Evolutionary conservation across 2,797 vertebrate genomes (phyloP).

Genomic region (Arnoldichthys spilopterus): DNA sequence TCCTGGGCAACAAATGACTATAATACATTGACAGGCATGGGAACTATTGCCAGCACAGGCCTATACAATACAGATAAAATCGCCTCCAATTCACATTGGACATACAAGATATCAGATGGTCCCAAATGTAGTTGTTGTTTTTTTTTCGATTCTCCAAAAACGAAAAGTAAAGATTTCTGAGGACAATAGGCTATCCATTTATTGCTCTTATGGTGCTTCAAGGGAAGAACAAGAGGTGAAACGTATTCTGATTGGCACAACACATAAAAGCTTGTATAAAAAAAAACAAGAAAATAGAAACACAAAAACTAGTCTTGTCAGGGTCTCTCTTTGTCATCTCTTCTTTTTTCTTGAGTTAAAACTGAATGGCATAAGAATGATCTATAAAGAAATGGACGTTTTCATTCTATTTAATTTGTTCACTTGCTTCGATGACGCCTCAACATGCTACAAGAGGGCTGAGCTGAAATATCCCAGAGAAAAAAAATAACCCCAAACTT

Average conservation of each 20-base stretch:
- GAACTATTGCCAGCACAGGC: slow-evolving; percentile 96
- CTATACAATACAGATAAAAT: slow-evolving; percentile 97
- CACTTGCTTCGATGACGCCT: slow-evolving; percentile 92
- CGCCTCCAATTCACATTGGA: slow-evolving; percentile 95
- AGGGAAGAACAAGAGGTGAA: slow-evolving; percentile 87
- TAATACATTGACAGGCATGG: slow-evolving; percentile 99
- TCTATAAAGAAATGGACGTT: slow-evolving; percentile 87
- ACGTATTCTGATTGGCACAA: slow-evolving; percentile 88
- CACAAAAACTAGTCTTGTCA: slow-evolving; percentile 81
- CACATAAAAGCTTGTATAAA: slow-evolving; percentile 85
- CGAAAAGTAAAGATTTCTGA: slow-evolving; percentile 79
- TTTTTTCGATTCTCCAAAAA: slow-evolving; percentile 83
- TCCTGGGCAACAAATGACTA: slow-evolving; percentile 99
- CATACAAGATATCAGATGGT: slow-evolving; percentile 93
- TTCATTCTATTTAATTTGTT: slow-evolving; percentile 90
- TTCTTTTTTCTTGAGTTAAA: slow-evolving; percentile 81
- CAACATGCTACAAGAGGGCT: slow-evolving; percentile 99
- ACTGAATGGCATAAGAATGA: slow-evolving; percentile 85
- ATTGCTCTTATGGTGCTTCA: slow-evolving; percentile 95
- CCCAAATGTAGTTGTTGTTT: slow-evolving; percentile 73
- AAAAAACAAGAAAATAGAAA: slow-evolving; percentile 83
- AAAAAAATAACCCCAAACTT: slow-evolving; percentile 82
- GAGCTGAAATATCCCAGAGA: slow-evolving; percentile 93
- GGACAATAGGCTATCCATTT: slow-evolving; percentile 88
- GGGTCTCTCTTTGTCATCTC: slow-evolving; percentile 78